Evolutionary conservation across 2,888 invertebrate species (phyloP).

Genomic region (Timema podura): DNA sequence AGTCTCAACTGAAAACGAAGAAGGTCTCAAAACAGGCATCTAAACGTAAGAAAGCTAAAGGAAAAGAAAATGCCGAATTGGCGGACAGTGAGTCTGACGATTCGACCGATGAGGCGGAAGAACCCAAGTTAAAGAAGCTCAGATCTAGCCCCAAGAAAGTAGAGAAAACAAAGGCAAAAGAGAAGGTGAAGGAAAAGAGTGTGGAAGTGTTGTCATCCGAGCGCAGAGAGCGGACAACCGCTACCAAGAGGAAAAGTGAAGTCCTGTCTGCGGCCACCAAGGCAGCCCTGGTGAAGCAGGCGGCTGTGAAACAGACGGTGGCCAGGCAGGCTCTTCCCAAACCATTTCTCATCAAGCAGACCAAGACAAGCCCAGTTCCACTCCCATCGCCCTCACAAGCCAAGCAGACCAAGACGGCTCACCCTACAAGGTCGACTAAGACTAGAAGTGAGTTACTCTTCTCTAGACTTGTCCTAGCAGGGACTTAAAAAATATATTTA

Average conservation of each 20-base stretch:
- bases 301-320: conserved; percentile 18
- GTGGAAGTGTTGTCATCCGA: conserved; percentile 23
- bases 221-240: conserved; percentile 21
- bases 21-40: conserved; percentile 24
- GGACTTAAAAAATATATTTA: no score
- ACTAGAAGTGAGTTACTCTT: conserved; percentile 27
- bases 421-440: conserved; percentile 22
- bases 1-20: conserved; percentile 69
- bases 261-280: conserved; percentile 14
- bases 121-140: conserved; percentile 8
- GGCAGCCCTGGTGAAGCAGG: conserved; percentile 18
- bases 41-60: conserved; percentile 22
- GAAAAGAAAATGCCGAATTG: conserved; percentile 20
- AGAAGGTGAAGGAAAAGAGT: conserved; percentile 22
- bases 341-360: conserved; percentile 4
- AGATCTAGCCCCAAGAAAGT: conserved; percentile 21
- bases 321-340: conserved; percentile 15
- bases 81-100: conserved; percentile 22
- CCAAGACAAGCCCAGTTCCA: neutral
- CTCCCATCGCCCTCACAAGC: neutral
- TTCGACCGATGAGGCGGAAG: conserved; percentile 23
- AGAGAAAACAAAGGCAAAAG: conserved; percentile 26
- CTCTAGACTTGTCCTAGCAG: no score
- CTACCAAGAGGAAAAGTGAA: conserved; percentile 24
- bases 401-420: neutral